A percentile compares a stretch with the other conserved stretches of the same genome.
Conservation (phyloP, 2,797 vertebrate genomes). For the Esox lucius region DNA sequence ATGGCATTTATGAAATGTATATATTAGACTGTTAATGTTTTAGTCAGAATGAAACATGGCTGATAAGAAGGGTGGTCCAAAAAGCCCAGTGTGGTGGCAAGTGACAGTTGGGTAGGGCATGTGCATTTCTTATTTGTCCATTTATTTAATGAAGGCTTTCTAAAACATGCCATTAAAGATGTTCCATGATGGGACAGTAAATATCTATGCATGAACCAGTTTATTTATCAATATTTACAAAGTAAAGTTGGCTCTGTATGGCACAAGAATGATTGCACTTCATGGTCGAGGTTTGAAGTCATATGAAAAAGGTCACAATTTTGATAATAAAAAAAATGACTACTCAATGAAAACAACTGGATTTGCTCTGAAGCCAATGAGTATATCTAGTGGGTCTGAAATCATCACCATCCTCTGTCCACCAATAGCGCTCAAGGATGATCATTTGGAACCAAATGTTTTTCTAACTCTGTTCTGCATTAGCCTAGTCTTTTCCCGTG, state of each 20-base stretch:
- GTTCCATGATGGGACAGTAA: not conserved
- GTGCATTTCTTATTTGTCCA: not conserved
- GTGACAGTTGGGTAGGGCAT: too few relatives aligned
- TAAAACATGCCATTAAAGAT: not conserved
- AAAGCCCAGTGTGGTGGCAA: too few relatives aligned
- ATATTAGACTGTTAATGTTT: too few relatives aligned
- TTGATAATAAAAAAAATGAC: not conserved
- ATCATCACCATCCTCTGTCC: conserved; percentile 9
- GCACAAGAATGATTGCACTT: not conserved
- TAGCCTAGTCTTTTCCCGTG: conserved; percentile 39
- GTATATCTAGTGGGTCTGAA: not conserved
- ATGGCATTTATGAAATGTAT: too few relatives aligned
- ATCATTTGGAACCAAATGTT: conserved; percentile 41
- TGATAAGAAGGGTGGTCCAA: too few relatives aligned
- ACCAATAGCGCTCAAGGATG: not conserved
- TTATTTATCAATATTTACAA: not conserved
- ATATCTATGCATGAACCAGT: conserved; percentile 13
- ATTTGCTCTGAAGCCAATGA: not conserved
- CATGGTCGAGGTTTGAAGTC: not conserved
- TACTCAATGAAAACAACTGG: not conserved
- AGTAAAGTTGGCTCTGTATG: not conserved
- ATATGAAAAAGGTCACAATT: not conserved
- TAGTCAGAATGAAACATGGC: too few relatives aligned
- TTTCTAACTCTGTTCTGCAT: conserved; percentile 35
- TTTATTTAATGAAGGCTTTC: not conserved